Evolutionary conservation across 2,113 vertebrate species (phyloP).

Genomic region (Cavia aperea): DNA sequence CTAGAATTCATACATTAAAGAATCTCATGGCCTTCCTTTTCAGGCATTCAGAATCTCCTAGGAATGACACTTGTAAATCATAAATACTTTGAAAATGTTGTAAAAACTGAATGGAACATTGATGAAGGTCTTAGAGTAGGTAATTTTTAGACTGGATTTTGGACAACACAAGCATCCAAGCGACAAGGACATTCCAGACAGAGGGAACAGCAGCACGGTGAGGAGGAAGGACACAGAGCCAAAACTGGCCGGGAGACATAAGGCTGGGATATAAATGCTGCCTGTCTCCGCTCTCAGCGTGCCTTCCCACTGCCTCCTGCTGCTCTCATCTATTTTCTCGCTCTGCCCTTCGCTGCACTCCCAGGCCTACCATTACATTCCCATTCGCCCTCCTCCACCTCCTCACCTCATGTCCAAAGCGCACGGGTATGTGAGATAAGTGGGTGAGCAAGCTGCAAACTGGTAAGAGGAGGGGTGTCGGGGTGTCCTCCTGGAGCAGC

Average conservation of each 20-base stretch:
- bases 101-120: background rate
- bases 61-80: background rate
- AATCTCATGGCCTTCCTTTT: background rate
- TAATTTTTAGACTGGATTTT: background rate
- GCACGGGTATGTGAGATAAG: conserved; percentile 39
- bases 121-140: background rate
- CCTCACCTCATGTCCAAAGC: conserved; percentile 67
- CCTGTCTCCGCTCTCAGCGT: conserved; percentile 63
- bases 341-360: conserved; percentile 52
- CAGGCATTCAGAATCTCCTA: background rate
- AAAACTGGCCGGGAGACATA: conserved; percentile 67
- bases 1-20: background rate
- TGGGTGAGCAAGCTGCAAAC: background rate
- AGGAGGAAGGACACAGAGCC: conserved; percentile 54
- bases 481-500: rapidly evolving
- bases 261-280: conserved; percentile 70
- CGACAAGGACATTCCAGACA: conserved; percentile 59
- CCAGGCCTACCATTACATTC: conserved; percentile 49
- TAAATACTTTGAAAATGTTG: background rate
- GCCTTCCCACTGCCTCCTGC: conserved; percentile 66
- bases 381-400: conserved; percentile 63
- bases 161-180: conserved; percentile 5
- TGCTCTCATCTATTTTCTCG: conserved; percentile 69
- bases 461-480: background rate
- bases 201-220: conserved; percentile 25